phyloP scores from a whole-genome alignment of 2,888 invertebrate species.

The Gymnocheta viridis region DNA sequence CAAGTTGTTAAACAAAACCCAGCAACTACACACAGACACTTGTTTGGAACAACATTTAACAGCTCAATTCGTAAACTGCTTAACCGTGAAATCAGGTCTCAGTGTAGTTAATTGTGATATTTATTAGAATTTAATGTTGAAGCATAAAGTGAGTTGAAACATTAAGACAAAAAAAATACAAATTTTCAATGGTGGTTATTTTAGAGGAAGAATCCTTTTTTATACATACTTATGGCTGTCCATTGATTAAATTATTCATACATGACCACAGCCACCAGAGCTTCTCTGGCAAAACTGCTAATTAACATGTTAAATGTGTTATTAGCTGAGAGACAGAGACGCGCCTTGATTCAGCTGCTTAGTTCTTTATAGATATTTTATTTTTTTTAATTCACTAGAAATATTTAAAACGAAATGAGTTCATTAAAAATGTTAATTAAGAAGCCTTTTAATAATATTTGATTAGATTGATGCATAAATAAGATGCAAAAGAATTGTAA shows the following conservation, averaged over 20 bases:
- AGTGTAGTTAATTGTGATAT: slow-evolving; percentile 43
- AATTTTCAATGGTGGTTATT: slow-evolving; percentile 43
- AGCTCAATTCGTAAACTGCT: background rate
- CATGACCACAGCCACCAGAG: background rate
- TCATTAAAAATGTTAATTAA: slow-evolving; percentile 66
- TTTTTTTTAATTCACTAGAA: background rate
- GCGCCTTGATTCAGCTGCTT: background rate
- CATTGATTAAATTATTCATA: slow-evolving; percentile 50
- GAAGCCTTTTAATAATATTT: slow-evolving; percentile 30
- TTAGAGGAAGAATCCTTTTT: slow-evolving; percentile 27
- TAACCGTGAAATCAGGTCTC: background rate
- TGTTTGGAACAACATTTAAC: background rate
- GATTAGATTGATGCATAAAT: slow-evolving; percentile 25
- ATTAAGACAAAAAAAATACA: slow-evolving; percentile 2
- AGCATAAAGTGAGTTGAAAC: slow-evolving; percentile 21
- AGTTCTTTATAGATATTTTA: background rate
- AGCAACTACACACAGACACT: background rate
- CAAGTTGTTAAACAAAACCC: slow-evolving; percentile 31
- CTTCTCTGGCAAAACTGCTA: slow-evolving; percentile 41
- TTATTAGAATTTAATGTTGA: slow-evolving; percentile 60
- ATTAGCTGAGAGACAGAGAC: slow-evolving; percentile 30
- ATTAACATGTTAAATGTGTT: slow-evolving; percentile 64
- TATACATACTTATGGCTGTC: background rate
- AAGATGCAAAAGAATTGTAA: background rate
- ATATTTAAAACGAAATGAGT: slow-evolving; percentile 43